phyloP scores from a whole-genome alignment of 2,888 invertebrate genomes.

The Eustalomyia histrio region DNA sequence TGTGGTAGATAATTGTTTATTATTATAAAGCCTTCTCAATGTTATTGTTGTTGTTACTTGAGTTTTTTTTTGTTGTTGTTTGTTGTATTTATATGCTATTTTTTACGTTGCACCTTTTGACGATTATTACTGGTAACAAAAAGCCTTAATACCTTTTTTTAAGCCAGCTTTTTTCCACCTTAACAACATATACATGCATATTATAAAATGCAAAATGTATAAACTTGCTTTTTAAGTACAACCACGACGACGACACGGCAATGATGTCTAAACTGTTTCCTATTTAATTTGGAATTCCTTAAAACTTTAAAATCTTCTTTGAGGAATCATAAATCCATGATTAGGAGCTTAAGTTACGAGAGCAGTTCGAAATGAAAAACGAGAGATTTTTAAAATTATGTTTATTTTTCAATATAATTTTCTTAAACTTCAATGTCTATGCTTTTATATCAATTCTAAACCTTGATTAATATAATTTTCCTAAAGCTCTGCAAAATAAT shows the following conservation, averaged over 20 bases:
- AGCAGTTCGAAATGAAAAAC: no score
- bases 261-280: background rate
- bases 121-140: conserved; percentile 59
- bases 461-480: no score
- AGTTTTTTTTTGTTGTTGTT: conserved; percentile 40
- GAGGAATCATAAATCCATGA: no score
- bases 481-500: no score
- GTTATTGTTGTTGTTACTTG: conserved; percentile 30
- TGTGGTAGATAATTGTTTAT: conserved; percentile 64
- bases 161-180: conserved; percentile 56
- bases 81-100: conserved; percentile 41
- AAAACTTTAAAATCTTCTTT: no score
- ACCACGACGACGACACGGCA: conserved; percentile 18
- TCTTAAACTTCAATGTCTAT: no score
- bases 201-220: conserved; percentile 30
- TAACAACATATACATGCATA: conserved; percentile 16
- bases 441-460: no score
- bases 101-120: conserved; percentile 59
- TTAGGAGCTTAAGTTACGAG: no score
- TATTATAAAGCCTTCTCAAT: conserved; percentile 62
- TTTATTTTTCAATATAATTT: no score
- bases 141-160: conserved; percentile 52
- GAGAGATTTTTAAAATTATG: no score
- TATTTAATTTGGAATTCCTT: background rate
- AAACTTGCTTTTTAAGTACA: conserved; percentile 57